phyloP scores from a whole-genome alignment of 2,888 invertebrate genomes.

The Synergus itoensis region DNA sequence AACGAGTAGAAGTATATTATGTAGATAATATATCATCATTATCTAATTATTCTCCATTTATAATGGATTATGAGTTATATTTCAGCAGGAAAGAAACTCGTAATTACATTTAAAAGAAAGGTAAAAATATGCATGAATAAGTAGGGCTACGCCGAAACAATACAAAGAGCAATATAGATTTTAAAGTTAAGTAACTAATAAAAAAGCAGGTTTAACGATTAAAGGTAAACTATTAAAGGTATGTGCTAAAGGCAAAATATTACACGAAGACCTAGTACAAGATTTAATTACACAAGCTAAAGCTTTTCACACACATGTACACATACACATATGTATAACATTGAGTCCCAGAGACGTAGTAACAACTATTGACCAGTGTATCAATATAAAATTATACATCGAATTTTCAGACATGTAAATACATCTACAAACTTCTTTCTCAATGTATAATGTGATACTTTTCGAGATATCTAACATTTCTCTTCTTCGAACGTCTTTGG shows the following conservation, averaged over 20 bases:
- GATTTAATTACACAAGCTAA: constrained; percentile 45
- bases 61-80: constrained; percentile 32
- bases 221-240: constrained; percentile 39
- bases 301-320: constrained; percentile 28
- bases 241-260: constrained; percentile 55
- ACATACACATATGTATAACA: constrained; percentile 14
- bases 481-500: constrained; percentile 33
- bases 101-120: constrained; percentile 38
- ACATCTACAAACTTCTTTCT: constrained; percentile 22
- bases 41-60: background rate
- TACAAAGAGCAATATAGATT: constrained; percentile 76
- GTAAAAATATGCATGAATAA: constrained; percentile 71
- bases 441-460: constrained; percentile 40
- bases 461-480: background rate
- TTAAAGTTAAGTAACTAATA: constrained; percentile 53
- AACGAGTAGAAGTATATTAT: constrained; percentile 61
- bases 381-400: constrained; percentile 30
- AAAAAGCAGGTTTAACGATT: constrained; percentile 57
- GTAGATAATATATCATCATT: constrained; percentile 44
- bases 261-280: constrained; percentile 58
- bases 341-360: constrained; percentile 25
- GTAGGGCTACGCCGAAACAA: constrained; percentile 75
- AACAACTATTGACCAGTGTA: constrained; percentile 26
- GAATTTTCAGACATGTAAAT: constrained; percentile 33
- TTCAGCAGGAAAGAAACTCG: constrained; percentile 9